Evolutionary conservation across 2,113 vertebrate species (phyloP).

Genomic region (Anarrhichthys ocellatus): DNA sequence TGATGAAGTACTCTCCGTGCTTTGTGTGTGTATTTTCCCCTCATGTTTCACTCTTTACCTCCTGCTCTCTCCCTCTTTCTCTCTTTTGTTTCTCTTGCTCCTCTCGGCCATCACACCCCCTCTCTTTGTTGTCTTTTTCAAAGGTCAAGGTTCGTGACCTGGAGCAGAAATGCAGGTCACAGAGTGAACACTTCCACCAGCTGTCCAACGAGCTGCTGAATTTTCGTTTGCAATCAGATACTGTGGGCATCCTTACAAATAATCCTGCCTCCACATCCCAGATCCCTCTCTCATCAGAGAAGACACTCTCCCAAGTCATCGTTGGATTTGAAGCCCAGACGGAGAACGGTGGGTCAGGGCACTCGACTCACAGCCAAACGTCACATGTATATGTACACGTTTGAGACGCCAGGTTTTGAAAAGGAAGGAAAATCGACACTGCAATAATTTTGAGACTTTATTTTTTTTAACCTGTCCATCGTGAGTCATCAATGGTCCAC

Average conservation of each 20-base stretch:
- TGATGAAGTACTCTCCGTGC: slow-evolving; percentile 12
- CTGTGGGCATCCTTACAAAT: slow-evolving; percentile 79
- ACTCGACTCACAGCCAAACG: background rate
- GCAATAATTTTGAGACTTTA: background rate
- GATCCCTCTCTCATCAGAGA: slow-evolving; percentile 63
- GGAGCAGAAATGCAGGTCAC: slow-evolving; percentile 91
- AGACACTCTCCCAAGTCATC: slow-evolving; percentile 76
- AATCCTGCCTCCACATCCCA: slow-evolving; percentile 56
- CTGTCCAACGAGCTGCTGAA: slow-evolving; percentile 89
- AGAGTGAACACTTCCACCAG: slow-evolving; percentile 91
- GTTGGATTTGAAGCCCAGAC: slow-evolving; percentile 82
- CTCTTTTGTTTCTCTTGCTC: background rate
- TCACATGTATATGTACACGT: background rate
- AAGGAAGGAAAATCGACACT: background rate
- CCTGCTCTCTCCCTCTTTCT: background rate
- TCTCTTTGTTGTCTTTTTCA: slow-evolving; percentile 23
- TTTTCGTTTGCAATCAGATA: slow-evolving; percentile 86
- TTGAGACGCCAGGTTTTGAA: background rate
- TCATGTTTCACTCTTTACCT: slow-evolving; percentile 10
- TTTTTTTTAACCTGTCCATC: background rate
- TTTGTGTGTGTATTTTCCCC: background rate
- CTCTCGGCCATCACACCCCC: background rate
- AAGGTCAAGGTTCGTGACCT: slow-evolving; percentile 93
- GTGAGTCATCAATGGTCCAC: background rate
- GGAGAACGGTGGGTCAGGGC: slow-evolving; percentile 56